Evolutionary conservation across 2,113 vertebrate genomes (phyloP), one percentile per base, ranked within the genome.

Genomic region (Antechinus flavipes): DNA sequence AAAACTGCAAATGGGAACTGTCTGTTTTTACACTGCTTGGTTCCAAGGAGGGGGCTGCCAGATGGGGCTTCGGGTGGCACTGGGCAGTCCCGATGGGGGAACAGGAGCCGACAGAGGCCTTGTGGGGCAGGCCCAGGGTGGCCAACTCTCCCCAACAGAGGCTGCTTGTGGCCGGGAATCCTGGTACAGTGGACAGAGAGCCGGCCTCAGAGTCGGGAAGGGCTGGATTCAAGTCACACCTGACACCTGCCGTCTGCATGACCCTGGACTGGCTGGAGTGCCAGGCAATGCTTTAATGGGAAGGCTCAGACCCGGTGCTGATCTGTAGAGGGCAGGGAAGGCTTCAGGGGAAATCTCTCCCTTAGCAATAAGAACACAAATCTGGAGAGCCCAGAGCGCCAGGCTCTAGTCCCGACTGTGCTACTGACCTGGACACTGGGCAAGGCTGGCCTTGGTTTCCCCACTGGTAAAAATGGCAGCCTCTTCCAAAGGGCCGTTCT

Each of bases 241-340:
- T 30, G 58, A 61, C 8, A 58, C 25, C 8, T 8, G 26, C 58
- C 12, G 27, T 26, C 61, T 76, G 68, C 16, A 5, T 22, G n/a
- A 23, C n/a, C 35, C n/a, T 42, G n/a, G n/a, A 9, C 68, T 7
- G 4, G 8, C 61, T 14, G 26, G 14, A 14, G 61, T 35, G 14
- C 35, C 56, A 58, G 56, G 9, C 26, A 9, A 58, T 2, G 9
- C 56, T 58, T 58, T 58, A 27, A 58, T 26, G 9, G 24, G 0
- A 6, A 24, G 54, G 23, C 54, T 50, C 30, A 0, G 2, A 4
- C 2, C n/a, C 4, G 42, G 1, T 14, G 14, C 47, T 9, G 22
- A 16, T 56, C 12, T 35, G 35, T 1, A 10, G 10, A 42, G 42
- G 25, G 26, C 9, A 4, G 0, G 8, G 46, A 46, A 84, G 35